phyloP scores from a whole-genome alignment of 2,888 invertebrate genomes.

The Pyrochroa serraticornis region DNA sequence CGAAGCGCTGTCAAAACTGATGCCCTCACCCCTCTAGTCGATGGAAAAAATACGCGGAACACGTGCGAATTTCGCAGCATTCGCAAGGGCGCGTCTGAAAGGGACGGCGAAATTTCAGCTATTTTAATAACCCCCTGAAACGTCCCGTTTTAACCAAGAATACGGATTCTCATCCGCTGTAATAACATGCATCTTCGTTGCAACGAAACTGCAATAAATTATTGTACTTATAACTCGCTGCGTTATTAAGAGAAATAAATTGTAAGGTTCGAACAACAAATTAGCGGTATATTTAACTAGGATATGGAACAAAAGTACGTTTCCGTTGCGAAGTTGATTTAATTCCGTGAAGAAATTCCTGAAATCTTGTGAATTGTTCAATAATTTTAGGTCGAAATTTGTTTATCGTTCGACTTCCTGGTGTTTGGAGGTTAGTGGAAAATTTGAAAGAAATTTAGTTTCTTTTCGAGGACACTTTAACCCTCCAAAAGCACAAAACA shows the following conservation, averaged over 20 bases:
- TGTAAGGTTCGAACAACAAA: constrained; percentile 21
- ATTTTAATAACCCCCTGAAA: too few relatives aligned
- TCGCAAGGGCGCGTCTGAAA: constrained; percentile 5
- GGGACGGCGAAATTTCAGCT: constrained; percentile 2
- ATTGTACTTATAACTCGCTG: not conserved
- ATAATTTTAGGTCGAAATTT: too few relatives aligned
- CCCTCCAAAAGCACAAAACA: too few relatives aligned
- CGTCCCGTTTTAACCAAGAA: too few relatives aligned
- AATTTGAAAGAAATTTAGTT: too few relatives aligned
- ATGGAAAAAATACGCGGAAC: constrained; percentile 7
- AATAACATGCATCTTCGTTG: not conserved
- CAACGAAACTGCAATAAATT: constrained; percentile 5
- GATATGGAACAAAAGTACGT: constrained; percentile 26
- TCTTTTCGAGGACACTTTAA: too few relatives aligned
- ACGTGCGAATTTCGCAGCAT: not conserved
- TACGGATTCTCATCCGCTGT: not conserved
- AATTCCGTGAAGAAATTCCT: too few relatives aligned
- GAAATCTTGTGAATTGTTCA: too few relatives aligned
- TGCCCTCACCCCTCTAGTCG: constrained; percentile 39
- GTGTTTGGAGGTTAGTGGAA: too few relatives aligned
- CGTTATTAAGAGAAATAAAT: constrained; percentile 12
- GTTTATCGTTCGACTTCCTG: too few relatives aligned
- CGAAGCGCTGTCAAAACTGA: constrained; percentile 60
- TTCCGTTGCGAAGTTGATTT: too few relatives aligned
- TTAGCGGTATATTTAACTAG: constrained; percentile 28